These are phyloP conservation scores for Carassius gibelio DNA, from an alignment of 2,113 vertebrate species.

Conservation along the genomic window DNA sequence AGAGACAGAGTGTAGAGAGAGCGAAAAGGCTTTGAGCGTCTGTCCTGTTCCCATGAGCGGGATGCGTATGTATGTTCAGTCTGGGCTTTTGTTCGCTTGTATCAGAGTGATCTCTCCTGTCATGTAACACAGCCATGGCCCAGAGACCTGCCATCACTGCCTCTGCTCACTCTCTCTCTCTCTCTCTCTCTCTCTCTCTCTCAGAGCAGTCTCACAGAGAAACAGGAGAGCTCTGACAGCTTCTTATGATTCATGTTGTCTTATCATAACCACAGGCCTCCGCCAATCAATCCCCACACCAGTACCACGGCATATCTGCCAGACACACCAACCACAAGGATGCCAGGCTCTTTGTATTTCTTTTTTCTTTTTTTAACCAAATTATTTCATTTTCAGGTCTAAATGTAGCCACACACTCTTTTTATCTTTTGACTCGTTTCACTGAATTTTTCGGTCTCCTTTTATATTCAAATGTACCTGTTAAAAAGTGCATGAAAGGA, in stretches of 20 bases:
- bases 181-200: constrained; percentile 24
- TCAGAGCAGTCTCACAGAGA: constrained; percentile 14
- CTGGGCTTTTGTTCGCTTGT: constrained; percentile 49
- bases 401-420: not conserved
- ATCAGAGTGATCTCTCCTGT: constrained; percentile 52
- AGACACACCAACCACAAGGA: not conserved
- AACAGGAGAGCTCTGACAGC: constrained; percentile 23
- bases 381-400: not conserved
- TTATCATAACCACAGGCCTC: constrained; percentile 37
- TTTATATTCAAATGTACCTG: constrained; percentile 4
- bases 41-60: constrained; percentile 49
- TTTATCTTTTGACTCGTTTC: not conserved
- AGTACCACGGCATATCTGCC: not conserved
- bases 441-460: not conserved
- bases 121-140: constrained; percentile 53
- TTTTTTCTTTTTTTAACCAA: not conserved
- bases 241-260: constrained; percentile 38
- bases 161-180: not conserved
- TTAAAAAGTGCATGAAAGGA: constrained; percentile 9
- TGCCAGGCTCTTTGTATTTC: constrained; percentile 11
- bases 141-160: constrained; percentile 46
- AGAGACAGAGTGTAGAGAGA: constrained; percentile 39
- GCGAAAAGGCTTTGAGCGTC: constrained; percentile 19
- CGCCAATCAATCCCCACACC: constrained; percentile 26
- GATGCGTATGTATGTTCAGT: constrained; percentile 43